These are phyloP conservation scores for Aldabrachelys gigantea DNA, from an alignment of 2,113 vertebrate species.

Conservation along the genomic window DNA sequence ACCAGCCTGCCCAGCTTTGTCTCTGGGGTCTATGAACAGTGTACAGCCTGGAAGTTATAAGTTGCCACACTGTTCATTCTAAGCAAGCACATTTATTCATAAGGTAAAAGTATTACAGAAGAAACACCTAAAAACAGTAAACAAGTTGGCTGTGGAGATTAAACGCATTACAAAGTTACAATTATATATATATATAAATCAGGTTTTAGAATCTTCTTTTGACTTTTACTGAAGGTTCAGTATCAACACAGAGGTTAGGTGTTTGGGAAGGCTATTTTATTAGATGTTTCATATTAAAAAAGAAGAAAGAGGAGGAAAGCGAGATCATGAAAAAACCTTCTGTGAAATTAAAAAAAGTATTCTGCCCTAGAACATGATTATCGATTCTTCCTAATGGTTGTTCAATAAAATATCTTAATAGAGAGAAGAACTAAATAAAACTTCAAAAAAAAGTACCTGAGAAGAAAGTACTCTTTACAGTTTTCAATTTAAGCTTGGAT, in stretches of 20 bases:
- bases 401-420: not conserved
- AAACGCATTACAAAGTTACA: conserved; percentile 5
- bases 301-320: not conserved
- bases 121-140: not conserved
- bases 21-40: not conserved
- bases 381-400: not conserved
- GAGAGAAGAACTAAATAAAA: not conserved
- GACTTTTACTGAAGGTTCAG: not conserved
- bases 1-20: not conserved
- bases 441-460: not conserved
- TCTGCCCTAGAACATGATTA: not conserved
- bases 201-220: conserved; percentile 20
- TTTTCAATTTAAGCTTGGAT: not conserved
- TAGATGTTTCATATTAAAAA: not conserved
- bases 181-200: not conserved
- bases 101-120: not conserved
- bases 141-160: not conserved
- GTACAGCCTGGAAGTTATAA: not conserved
- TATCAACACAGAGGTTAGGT: not conserved
- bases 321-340: not conserved
- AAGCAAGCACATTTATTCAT: not conserved
- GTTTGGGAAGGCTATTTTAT: not conserved
- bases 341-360: accelerated
- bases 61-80: not conserved
- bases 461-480: not conserved